Percentiles rank a stretch among this genome's conserved stretches.
Evolutionary conservation across 2,888 invertebrate genomes (phyloP).

Genomic region (Rhogogaster chlorosoma): DNA sequence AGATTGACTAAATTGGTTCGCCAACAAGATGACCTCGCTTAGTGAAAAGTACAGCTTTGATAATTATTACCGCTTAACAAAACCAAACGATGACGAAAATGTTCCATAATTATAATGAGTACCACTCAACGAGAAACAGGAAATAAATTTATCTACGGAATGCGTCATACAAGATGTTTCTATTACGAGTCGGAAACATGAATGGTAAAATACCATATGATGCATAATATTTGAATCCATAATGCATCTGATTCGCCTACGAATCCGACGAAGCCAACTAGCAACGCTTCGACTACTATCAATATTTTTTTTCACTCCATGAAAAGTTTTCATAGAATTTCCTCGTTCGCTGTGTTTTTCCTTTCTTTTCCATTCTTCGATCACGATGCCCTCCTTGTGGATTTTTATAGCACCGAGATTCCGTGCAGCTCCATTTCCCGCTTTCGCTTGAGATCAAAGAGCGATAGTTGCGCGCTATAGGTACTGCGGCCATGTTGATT

Average conservation of each 20-base stretch:
- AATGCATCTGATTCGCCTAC: not conserved
- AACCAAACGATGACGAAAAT: constrained; percentile 21
- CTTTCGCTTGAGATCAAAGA: constrained; percentile 45
- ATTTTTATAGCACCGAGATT: constrained; percentile 1
- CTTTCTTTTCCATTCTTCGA: not conserved
- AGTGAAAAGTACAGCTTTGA: constrained; percentile 14
- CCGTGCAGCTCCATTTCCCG: constrained; percentile 48
- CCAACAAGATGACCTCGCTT: constrained; percentile 5
- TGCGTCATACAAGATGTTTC: constrained; percentile 4
- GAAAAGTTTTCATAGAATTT: not conserved
- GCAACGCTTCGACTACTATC: not conserved
- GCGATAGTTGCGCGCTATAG: constrained; percentile 18
- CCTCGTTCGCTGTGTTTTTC: not conserved
- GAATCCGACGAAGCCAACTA: not conserved
- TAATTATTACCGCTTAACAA: constrained; percentile 15
- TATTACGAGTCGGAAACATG: not conserved
- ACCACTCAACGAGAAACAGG: not conserved
- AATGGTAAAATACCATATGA: not conserved
- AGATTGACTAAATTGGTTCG: constrained; percentile 42
- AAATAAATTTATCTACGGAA: not conserved
- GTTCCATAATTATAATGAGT: constrained; percentile 8
- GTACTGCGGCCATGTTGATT: constrained; percentile 26
- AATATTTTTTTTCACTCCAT: not conserved
- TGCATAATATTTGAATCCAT: not conserved
- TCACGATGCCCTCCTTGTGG: constrained; percentile 40